Conservation (phyloP, 2,797 vertebrate genomes). For the Eutrigla gurnardus region DNA sequence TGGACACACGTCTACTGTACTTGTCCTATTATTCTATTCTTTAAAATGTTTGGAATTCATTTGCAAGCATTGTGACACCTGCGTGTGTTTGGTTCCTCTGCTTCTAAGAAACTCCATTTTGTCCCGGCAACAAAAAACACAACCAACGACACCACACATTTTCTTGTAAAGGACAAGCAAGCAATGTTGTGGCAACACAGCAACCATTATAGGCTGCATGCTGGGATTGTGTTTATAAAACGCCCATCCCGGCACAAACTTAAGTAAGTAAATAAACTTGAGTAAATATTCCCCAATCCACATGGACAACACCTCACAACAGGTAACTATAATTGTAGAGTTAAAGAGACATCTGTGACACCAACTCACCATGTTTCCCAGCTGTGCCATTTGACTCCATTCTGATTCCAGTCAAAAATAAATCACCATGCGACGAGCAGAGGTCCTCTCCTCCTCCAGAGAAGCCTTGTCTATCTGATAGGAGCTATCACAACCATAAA, state of each 20-base stretch:
- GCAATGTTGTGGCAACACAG: neutral
- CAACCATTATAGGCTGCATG: too few species aligned
- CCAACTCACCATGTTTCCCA: constrained; percentile 67
- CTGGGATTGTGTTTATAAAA: neutral
- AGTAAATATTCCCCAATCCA: neutral
- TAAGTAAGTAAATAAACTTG: too few species aligned
- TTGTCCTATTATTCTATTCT: accelerated
- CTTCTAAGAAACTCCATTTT: constrained; percentile 8
- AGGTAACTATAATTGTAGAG: neutral
- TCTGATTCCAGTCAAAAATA: constrained; percentile 23
- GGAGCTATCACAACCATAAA: constrained; percentile 6
- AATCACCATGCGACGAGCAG: constrained; percentile 9
- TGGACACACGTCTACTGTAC: neutral
- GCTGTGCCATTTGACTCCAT: constrained; percentile 68
- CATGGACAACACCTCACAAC: neutral
- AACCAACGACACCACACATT: neutral
- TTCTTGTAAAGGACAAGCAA: neutral
- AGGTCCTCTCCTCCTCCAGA: constrained; percentile 24
- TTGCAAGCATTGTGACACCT: neutral
- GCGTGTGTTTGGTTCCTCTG: neutral
- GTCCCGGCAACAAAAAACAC: neutral
- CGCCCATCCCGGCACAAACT: neutral
- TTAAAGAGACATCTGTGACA: constrained; percentile 1
- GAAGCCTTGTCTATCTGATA: neutral
- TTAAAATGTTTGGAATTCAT: neutral